Percentiles rank a stretch among this genome's conserved stretches.
Conservation (phyloP, 1,140 invertebrate genomes). For the Dermatophagoides farinae region DNA sequence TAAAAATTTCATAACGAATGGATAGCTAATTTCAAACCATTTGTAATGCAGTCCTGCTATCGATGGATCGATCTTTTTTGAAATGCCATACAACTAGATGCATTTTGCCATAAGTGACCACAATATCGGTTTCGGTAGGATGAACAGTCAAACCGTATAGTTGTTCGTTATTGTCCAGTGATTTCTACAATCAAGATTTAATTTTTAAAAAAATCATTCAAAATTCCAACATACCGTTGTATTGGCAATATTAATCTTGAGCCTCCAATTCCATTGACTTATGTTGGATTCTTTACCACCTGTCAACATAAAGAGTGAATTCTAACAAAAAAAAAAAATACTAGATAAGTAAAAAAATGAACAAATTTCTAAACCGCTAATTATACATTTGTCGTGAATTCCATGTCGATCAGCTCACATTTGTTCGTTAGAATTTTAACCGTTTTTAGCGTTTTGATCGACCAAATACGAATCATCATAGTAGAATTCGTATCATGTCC, state of each 20-base stretch:
- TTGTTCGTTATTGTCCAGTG: conserved; percentile 40
- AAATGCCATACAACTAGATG: conserved; percentile 44
- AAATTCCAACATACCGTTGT: not conserved
- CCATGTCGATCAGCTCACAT: not conserved
- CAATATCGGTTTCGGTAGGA: conserved; percentile 69
- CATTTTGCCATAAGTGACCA: conserved; percentile 78
- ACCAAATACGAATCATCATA: conserved; percentile 1
- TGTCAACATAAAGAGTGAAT: not conserved
- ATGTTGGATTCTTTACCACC: not conserved
- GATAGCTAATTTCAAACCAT: not conserved
- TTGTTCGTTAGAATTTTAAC: not conserved
- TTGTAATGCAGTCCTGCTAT: not conserved
- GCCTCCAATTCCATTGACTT: not conserved
- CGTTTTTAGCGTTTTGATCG: not conserved
- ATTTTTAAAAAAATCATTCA: conserved; percentile 3
- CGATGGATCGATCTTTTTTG: conserved; percentile 3
- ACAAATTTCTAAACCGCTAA: not conserved
- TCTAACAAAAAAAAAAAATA: not conserved
- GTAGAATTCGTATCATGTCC: conserved; percentile 40
- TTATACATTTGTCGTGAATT: conserved; percentile 1
- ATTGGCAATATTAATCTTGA: not conserved
- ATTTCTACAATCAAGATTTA: conserved; percentile 34
- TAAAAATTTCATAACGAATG: not conserved
- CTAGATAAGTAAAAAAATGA: no score
- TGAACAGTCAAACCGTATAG: conserved; percentile 74